Base-by-base conservation (phyloP, 2,888 invertebrate species). In the Caenorhabditis sinica region DNA sequence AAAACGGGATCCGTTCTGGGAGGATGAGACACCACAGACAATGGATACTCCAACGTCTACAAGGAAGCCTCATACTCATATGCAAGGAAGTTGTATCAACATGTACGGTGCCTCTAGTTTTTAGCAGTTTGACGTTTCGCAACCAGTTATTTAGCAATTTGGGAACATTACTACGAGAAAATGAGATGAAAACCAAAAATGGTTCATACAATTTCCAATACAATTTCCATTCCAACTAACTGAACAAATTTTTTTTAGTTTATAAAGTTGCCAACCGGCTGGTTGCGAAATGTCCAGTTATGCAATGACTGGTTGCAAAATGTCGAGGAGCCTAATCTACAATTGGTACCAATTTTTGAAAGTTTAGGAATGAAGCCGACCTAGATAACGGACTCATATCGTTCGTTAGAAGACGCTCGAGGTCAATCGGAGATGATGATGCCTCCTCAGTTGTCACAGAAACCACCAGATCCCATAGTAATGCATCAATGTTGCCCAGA, bases 1-100 rank as follows among this genome's bases (percentile, higher is more conserved):
- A 9, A 87, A 88, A 72, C 82, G 81, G 49, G 91, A 89, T 58
- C 77, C 83, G 4, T 89, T 87, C 56, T 88, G 88, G 88, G 83
- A 85, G 45, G 84, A 84, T 0, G 85, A 85, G 4, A 56, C 58
- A 17, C 85, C 85, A 15, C 74, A 81, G 53, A 72, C 81, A 6
- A 30, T 76, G 63, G 76, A 84, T 28, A 72, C 81, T 8, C 81
- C 85, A 0, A 69, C 23, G 17, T 53, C 81, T 0, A 25, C 43
- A 0, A 9, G 73, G 15, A 76, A 63, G n/a, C 49, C 36, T 0
- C 60, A 49, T 6, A 43, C 69, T 6, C 77, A 77, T 58, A 82
- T 85, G 82, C 77, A 79, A 53, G 82, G 82, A 8, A 82, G 82
- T 53, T 82, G 82, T 30, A 76, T 79, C 23, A 80, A 75, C 11